Conservation (phyloP, 2,888 invertebrate genomes). For the Lycophotia porphyrea region DNA sequence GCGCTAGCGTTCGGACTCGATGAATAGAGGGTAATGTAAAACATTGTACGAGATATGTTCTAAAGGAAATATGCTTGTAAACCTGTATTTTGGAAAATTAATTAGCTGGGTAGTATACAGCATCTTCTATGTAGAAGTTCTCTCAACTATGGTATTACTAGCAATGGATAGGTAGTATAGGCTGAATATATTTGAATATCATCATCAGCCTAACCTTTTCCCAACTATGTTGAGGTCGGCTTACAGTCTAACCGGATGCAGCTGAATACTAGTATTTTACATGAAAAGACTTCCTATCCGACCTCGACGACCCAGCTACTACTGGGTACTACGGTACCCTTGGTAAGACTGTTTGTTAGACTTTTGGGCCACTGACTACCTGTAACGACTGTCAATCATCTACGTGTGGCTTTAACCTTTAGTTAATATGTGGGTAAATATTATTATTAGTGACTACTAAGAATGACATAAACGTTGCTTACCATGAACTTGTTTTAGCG, state of each 20-base stretch:
- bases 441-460: too few species aligned
- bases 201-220: neutral
- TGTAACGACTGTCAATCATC: too few species aligned
- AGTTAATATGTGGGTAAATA: too few species aligned
- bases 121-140: neutral
- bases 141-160: neutral
- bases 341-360: too few species aligned
- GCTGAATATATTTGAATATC: neutral
- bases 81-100: slow-evolving; percentile 8
- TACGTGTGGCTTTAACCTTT: too few species aligned
- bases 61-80: slow-evolving; percentile 17
- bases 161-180: neutral
- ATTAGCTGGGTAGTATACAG: neutral
- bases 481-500: too few species aligned
- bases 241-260: neutral
- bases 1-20: slow-evolving; percentile 32
- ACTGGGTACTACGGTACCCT: too few species aligned
- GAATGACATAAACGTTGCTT: too few species aligned
- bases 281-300: too few species aligned
- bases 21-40: slow-evolving; percentile 46
- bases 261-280: too few species aligned
- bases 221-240: neutral
- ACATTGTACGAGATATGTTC: slow-evolving; percentile 25
- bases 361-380: too few species aligned
- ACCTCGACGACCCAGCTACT: too few species aligned